Evolutionary conservation across 2,888 invertebrate genomes (phyloP).

Genomic region (Nomada flava): DNA sequence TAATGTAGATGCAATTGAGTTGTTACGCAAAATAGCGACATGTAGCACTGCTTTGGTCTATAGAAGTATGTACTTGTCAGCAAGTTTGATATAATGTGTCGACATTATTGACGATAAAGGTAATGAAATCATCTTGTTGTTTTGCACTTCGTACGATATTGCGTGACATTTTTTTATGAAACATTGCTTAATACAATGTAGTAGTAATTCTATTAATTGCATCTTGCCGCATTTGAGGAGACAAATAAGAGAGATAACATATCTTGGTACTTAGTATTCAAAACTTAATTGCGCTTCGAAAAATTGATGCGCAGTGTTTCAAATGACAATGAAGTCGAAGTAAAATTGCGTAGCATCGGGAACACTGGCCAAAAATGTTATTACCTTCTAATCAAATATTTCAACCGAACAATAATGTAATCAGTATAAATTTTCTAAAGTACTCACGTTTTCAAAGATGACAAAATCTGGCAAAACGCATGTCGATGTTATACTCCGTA

Average conservation of each 20-base stretch:
- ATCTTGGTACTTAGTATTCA: background rate
- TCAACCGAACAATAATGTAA: background rate
- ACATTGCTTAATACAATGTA: too few relatives aligned
- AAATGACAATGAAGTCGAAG: background rate
- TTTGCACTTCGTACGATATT: background rate
- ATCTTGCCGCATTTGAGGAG: background rate
- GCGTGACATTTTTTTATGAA: too few relatives aligned
- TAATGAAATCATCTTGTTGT: background rate
- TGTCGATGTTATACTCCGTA: background rate
- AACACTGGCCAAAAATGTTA: too few relatives aligned
- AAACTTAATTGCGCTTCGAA: background rate
- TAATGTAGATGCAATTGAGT: too few relatives aligned
- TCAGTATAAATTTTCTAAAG: background rate
- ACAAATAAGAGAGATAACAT: background rate
- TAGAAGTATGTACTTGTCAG: background rate
- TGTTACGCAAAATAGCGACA: too few relatives aligned
- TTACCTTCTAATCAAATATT: too few relatives aligned
- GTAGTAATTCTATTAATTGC: background rate
- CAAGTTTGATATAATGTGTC: background rate
- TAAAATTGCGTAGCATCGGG: too few relatives aligned
- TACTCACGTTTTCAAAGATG: slow-evolving; percentile 25
- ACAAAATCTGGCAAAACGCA: too few relatives aligned
- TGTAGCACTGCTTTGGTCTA: background rate
- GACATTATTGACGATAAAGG: background rate
- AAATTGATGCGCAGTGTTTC: background rate